Evolutionary conservation across 2,113 vertebrate genomes (phyloP).

Genomic region (Cygnus buccinator): DNA sequence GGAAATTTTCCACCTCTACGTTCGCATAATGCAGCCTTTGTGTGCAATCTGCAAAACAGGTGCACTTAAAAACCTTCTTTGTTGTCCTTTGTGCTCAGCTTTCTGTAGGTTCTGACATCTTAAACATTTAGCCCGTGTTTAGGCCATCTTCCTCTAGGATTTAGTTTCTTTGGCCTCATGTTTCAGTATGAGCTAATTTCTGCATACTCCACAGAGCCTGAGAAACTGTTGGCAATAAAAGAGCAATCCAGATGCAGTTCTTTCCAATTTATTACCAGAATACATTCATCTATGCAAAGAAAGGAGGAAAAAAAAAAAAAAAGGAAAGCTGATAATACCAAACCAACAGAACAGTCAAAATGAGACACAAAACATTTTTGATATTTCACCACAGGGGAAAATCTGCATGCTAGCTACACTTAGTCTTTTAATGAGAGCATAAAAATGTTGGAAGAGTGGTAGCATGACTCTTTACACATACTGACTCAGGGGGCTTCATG

Average conservation of each 20-base stretch:
- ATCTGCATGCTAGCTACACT: background rate
- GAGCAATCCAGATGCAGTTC: background rate
- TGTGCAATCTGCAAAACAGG: background rate
- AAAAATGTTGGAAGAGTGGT: background rate
- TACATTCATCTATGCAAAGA: background rate
- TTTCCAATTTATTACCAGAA: background rate
- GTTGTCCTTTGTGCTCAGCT: background rate
- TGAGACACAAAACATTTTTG: background rate
- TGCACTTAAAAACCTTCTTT: background rate
- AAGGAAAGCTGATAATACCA: background rate
- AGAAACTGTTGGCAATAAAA: background rate
- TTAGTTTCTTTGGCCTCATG: background rate
- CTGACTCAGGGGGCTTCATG: background rate
- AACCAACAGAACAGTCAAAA: background rate
- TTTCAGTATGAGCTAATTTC: background rate
- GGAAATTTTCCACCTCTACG: fast-evolving
- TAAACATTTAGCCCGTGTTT: background rate
- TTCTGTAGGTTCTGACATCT: background rate
- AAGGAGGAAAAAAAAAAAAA: fast-evolving
- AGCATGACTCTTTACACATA: background rate
- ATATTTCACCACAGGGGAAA: background rate
- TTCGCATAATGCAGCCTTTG: background rate
- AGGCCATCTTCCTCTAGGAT: background rate
- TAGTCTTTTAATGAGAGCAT: background rate
- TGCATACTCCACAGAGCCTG: background rate